These are phyloP conservation scores for Mallateleia sp. DNA, from an alignment of 2,888 invertebrate genomes.

Conservation along the genomic window DNA sequence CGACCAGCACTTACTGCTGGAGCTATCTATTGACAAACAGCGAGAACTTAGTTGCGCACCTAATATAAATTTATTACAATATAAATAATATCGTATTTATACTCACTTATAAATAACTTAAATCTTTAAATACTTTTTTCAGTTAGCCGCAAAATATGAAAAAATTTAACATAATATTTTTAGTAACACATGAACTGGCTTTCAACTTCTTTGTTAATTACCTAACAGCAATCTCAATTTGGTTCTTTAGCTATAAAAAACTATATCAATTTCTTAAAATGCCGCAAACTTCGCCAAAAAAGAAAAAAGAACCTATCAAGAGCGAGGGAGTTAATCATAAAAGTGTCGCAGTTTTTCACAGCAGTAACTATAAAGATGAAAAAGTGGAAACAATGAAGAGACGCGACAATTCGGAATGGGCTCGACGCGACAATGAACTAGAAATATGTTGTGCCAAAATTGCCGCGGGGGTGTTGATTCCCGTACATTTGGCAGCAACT, in stretches of 20 bases:
- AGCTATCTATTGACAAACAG: no score
- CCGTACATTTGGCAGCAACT: constrained; percentile 66
- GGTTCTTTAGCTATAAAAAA: neutral
- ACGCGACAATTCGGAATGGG: constrained; percentile 74
- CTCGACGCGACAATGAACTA: constrained; percentile 77
- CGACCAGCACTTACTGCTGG: no score
- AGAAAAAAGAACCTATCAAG: neutral
- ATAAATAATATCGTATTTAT: no score
- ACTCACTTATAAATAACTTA: no score
- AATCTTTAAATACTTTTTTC: no score
- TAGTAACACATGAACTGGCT: no score
- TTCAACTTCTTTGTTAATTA: neutral
- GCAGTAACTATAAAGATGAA: constrained; percentile 41
- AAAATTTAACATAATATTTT: no score
- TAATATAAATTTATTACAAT: no score
- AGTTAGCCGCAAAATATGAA: no score
- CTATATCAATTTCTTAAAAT: constrained; percentile 13
- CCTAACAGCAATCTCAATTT: neutral
- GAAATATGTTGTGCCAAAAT: constrained; percentile 72
- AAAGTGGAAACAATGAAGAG: constrained; percentile 52
- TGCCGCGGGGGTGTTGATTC: constrained; percentile 67
- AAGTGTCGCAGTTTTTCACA: constrained; percentile 17
- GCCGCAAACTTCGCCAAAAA: neutral
- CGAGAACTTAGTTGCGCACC: no score
- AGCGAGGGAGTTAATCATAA: constrained; percentile 25